Evolutionary conservation across 2,797 vertebrate species (phyloP).

Genomic region (Nasua narica): DNA sequence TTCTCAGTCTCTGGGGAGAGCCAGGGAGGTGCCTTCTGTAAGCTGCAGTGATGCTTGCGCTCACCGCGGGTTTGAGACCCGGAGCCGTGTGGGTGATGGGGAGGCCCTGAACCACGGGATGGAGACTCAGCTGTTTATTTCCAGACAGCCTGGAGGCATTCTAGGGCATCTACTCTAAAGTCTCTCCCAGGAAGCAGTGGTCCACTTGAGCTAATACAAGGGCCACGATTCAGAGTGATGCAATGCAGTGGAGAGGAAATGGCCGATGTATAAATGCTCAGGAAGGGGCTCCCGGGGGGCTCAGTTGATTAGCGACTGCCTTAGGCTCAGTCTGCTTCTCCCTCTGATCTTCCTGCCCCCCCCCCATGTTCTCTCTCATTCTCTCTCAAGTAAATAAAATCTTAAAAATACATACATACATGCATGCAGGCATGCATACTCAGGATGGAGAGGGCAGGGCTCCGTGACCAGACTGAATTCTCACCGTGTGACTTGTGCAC

Average conservation of each 20-base stretch:
- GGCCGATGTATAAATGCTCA: neutral
- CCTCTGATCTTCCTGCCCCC: no score
- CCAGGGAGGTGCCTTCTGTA: neutral
- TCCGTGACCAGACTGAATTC: neutral
- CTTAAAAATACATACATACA: no score
- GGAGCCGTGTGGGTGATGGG: fast-evolving
- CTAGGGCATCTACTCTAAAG: neutral
- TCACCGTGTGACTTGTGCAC: neutral
- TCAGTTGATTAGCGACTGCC: no score
- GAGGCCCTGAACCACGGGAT: neutral
- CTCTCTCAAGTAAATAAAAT: no score
- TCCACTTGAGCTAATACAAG: neutral
- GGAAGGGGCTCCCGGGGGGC: no score
- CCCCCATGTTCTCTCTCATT: no score
- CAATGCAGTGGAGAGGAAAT: neutral
- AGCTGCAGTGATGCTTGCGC: no score
- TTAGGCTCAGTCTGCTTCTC: no score
- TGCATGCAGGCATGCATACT: neutral
- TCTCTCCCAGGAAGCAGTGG: neutral
- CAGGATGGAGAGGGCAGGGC: no score
- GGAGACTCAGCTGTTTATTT: neutral
- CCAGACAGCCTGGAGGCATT: neutral
- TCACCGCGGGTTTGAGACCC: neutral
- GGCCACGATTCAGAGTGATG: neutral
- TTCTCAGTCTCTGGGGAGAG: neutral